Percentiles rank a stretch among this genome's conserved stretches.
Evolutionary conservation across 35 echinoderm and acorn worm species (phyloP).

Genomic region (Apostichopus californicus): DNA sequence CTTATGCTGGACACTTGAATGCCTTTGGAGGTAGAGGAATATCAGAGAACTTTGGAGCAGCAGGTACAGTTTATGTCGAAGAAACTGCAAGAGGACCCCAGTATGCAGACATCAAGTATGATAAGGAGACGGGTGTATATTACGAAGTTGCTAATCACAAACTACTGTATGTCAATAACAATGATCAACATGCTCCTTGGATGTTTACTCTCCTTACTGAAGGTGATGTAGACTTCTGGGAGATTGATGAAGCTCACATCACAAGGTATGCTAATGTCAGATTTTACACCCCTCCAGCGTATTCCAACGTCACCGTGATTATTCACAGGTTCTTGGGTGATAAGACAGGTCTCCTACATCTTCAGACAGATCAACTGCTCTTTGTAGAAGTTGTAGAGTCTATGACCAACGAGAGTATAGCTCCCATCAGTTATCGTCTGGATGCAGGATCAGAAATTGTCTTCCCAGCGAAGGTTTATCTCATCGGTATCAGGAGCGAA

Average conservation of each 20-base stretch:
- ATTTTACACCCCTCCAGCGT: constrained; percentile 65
- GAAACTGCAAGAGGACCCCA: constrained; percentile 87
- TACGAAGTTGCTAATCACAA: constrained; percentile 69
- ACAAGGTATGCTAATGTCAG: constrained; percentile 85
- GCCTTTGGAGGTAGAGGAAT: constrained; percentile 67
- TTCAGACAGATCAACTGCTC: constrained; percentile 69
- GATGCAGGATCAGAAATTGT: constrained; percentile 85
- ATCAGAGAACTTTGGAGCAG: constrained; percentile 68
- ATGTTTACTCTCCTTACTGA: constrained; percentile 88
- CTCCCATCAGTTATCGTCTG: constrained; percentile 81
- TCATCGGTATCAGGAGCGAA: constrained; percentile 65
- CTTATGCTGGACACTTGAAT: constrained; percentile 68
- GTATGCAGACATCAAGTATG: constrained; percentile 87
- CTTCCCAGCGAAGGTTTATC: constrained; percentile 73
- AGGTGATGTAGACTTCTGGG: constrained; percentile 71
- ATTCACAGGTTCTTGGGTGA: constrained; percentile 88
- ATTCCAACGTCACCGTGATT: constrained; percentile 78
- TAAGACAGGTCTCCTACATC: constrained; percentile 71
- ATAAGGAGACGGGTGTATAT: constrained; percentile 69
- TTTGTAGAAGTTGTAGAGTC: constrained; percentile 89
- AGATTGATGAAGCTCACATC: constrained; percentile 86
- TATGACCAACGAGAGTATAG: constrained; percentile 80
- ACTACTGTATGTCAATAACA: constrained; percentile 80
- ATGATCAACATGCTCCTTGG: constrained; percentile 75
- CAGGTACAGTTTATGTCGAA: constrained; percentile 82